These are phyloP conservation scores for Panthera uncia DNA, from an alignment of 2,113 vertebrate genomes.

Conservation along the genomic window DNA sequence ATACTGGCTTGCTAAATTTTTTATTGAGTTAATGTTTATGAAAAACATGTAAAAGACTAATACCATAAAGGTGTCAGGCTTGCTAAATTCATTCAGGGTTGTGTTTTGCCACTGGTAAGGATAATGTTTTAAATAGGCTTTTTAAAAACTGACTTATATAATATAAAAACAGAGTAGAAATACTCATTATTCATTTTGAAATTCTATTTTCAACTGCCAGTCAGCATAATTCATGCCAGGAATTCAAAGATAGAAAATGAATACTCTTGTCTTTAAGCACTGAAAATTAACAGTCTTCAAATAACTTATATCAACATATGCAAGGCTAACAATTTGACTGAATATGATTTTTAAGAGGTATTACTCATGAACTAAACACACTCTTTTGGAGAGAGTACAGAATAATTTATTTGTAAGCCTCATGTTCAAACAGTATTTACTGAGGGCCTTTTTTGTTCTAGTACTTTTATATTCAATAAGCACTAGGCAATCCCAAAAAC, in stretches of 20 bases:
- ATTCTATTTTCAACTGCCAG: conserved; percentile 1
- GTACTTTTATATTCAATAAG: neutral
- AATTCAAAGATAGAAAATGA: neutral
- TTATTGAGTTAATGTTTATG: conserved; percentile 8
- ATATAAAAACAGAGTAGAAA: conserved; percentile 32
- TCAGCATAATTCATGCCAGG: conserved; percentile 33
- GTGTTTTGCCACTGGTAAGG: neutral
- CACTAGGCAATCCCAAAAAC: neutral
- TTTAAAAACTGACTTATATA: neutral
- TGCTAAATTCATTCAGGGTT: neutral
- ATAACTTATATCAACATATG: neutral
- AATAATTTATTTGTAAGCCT: neutral
- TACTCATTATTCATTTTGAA: conserved; percentile 33
- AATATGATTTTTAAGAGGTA: neutral
- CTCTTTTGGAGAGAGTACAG: neutral
- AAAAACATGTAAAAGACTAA: neutral
- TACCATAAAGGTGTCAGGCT: neutral
- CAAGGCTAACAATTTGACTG: neutral
- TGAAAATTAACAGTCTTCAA: conserved; percentile 38
- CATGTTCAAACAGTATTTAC: neutral
- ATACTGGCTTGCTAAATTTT: neutral
- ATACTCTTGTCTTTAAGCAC: neutral
- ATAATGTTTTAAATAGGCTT: neutral
- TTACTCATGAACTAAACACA: neutral
- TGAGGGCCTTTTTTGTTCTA: neutral